Evolutionary conservation across 2,888 invertebrate species (phyloP).

Genomic region (Diplazon laetatorius): DNA sequence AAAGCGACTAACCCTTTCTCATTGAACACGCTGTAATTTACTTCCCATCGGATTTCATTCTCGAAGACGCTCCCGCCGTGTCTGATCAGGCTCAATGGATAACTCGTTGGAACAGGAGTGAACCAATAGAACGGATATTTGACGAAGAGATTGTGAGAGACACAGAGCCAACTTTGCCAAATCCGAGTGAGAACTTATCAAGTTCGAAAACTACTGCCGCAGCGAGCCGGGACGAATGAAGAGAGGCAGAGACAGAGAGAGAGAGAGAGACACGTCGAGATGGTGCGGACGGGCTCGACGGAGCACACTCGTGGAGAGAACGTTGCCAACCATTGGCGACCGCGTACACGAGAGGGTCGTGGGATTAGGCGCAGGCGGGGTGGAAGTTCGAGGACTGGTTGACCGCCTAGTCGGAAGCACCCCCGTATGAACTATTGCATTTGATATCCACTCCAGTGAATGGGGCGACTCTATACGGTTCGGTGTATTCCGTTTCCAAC

Average conservation of each 20-base stretch:
- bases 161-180: slow-evolving; percentile 19
- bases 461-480: slow-evolving; percentile 71
- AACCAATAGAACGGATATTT: background rate
- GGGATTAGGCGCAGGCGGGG: slow-evolving; percentile 59
- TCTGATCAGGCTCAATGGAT: too few species aligned
- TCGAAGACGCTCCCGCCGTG: too few species aligned
- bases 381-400: slow-evolving; percentile 70
- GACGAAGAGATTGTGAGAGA: slow-evolving; percentile 21
- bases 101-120: background rate
- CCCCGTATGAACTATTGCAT: slow-evolving; percentile 80
- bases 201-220: slow-evolving; percentile 40
- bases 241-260: slow-evolving; percentile 10
- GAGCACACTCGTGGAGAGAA: slow-evolving; percentile 19
- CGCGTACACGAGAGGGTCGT: slow-evolving; percentile 50
- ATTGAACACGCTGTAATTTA: too few species aligned
- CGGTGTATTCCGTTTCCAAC: slow-evolving; percentile 71
- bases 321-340: slow-evolving; percentile 23
- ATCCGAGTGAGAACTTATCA: slow-evolving; percentile 47
- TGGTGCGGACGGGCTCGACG: slow-evolving; percentile 35
- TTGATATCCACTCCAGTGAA: slow-evolving; percentile 80
- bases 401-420: slow-evolving; percentile 74
- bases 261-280: background rate
- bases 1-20: too few species aligned
- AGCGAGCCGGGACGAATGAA: slow-evolving; percentile 9
- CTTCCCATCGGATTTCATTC: too few species aligned